Evolutionary conservation across 2,888 invertebrate species (phyloP), one percentile per base, ranked within the genome.

Genomic region (Drosophila colorata): DNA sequence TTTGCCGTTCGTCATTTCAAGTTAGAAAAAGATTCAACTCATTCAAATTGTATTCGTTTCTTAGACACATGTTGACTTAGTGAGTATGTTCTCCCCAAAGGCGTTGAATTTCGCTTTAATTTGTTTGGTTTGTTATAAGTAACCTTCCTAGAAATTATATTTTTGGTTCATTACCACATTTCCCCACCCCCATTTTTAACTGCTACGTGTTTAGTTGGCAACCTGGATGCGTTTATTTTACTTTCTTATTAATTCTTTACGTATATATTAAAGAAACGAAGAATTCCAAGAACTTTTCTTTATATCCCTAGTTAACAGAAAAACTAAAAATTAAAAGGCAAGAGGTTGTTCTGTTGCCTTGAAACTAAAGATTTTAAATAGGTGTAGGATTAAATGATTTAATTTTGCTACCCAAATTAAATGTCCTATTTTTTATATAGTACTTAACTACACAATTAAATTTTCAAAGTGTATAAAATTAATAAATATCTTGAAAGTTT

Each of bases 1-100:
- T 71, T 67, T 61, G 51, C 44, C 59, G 60, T 60, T 71, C 43
- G 61, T 48, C 58, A 80, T 59, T 70, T 61, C 52, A 56, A 78
- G 60, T 64, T 76, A 70, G 52, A 44, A 31, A 61, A 51, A 65
- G 37, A 31, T 23, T 35, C 56, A 64, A 72, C 40, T 78, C 78
- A 75, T 64, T 63, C 44, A 68, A 66, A 53, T 59, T 65, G 56
- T 60, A 65, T 65, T 72, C 46, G 70, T 67, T 65, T 38, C 66
- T 67, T 78, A 82, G 61, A 75, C 44, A 78, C 60, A 52, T 61
- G 59, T 74, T 65, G 72, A 74, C 86, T 85, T 85, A 79, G 85
- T 85, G 85, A 85, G 87, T 85, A 87, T 79, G 68, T 35, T 48
- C 43, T 58, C 74, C 73, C 46, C 31, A 43, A 66, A 61, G 49